These are phyloP conservation scores for Drosophila ogumai DNA, from an alignment of 1,140 invertebrate genomes.

Conservation along the genomic window DNA sequence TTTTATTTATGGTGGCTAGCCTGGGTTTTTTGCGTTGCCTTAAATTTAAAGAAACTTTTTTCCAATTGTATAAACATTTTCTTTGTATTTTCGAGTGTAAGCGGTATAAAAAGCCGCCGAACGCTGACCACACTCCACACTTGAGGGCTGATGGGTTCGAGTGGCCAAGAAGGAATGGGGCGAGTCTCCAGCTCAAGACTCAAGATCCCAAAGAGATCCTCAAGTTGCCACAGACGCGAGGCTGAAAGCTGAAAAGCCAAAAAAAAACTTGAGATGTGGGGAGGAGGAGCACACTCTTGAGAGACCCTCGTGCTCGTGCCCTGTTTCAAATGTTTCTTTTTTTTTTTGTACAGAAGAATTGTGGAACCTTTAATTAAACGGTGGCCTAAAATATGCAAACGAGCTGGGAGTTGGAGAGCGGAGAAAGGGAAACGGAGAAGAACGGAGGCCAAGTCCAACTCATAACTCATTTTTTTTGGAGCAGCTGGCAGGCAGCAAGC, in stretches of 20 bases:
- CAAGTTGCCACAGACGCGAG: constrained; percentile 16
- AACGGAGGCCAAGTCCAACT: constrained; percentile 64
- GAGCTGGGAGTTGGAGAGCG: constrained; percentile 37
- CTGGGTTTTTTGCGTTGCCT: too few species aligned
- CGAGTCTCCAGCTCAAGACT: constrained; percentile 29
- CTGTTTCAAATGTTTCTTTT: constrained; percentile 76
- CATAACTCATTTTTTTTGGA: constrained; percentile 77
- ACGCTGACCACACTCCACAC: constrained; percentile 51
- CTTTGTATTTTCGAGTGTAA: constrained; percentile 13
- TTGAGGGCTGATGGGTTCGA: constrained; percentile 49
- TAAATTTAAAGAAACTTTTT: too few species aligned
- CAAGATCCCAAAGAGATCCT: constrained; percentile 16
- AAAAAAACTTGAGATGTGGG: constrained; percentile 29
- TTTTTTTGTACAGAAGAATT: constrained; percentile 53
- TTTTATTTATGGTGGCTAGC: too few species aligned
- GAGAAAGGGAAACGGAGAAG: constrained; percentile 10
- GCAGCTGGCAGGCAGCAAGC: constrained; percentile 24
- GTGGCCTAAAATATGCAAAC: constrained; percentile 85
- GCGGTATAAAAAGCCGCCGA: constrained; percentile 37
- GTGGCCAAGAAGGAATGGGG: constrained; percentile 38
- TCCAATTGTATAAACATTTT: too few species aligned
- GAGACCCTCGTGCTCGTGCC: constrained; percentile 79
- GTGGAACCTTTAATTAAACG: constrained; percentile 84
- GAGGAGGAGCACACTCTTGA: constrained; percentile 64
- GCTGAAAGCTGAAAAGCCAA: constrained; percentile 11